Conservation (phyloP, 2,797 vertebrate species). For the Leucoraja ocellata region DNA sequence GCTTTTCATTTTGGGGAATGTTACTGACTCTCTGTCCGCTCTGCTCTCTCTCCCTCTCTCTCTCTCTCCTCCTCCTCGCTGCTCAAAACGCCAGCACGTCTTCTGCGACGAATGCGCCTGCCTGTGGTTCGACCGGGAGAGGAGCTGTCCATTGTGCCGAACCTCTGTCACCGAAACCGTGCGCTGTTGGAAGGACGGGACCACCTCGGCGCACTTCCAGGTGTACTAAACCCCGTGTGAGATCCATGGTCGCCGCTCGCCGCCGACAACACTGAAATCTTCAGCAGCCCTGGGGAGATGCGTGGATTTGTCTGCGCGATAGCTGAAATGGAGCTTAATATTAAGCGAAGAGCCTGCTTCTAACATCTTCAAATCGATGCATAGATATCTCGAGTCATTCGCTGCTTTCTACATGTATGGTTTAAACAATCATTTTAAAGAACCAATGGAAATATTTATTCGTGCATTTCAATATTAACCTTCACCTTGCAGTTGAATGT, state of each 20-base stretch:
- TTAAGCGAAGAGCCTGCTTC: not conserved
- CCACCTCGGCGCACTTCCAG: constrained; percentile 93
- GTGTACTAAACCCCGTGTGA: constrained; percentile 65
- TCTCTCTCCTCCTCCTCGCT: not conserved
- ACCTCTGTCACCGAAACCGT: constrained; percentile 75
- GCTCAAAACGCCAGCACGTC: constrained; percentile 68
- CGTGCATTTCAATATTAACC: not conserved
- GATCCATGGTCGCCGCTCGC: not conserved
- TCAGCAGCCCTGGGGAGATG: not conserved
- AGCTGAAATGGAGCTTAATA: not conserved
- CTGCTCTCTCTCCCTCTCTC: not conserved
- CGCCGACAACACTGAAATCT: not conserved
- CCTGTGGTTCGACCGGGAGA: constrained; percentile 91
- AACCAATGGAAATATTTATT: not conserved
- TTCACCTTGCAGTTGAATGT: not conserved
- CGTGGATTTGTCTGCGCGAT: not conserved
- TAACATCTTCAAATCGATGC: not conserved
- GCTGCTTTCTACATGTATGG: not conserved
- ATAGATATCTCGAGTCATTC: not conserved
- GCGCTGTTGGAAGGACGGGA: constrained; percentile 93
- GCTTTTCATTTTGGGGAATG: not conserved
- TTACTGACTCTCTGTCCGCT: not conserved
- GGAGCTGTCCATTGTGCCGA: constrained; percentile 87
- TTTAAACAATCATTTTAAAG: not conserved
- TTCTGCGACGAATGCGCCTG: constrained; percentile 96